Conservation (phyloP, 2,888 invertebrate species). For the Cantharis lateralis region DNA sequence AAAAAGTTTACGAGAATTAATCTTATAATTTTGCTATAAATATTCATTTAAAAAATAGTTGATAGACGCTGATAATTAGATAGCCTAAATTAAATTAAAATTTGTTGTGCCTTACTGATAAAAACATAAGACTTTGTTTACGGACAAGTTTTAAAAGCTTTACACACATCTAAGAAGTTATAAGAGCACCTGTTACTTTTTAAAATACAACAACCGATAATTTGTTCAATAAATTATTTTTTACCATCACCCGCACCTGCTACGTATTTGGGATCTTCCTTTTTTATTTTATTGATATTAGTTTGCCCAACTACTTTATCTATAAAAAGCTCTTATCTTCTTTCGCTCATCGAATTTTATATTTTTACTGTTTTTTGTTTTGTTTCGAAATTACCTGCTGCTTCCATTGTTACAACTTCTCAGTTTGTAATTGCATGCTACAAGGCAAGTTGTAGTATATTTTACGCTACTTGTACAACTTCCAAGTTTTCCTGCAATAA, state of each 20-base stretch:
- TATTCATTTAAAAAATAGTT: conserved; percentile 46
- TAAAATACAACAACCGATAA: conserved; percentile 12
- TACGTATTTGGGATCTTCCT: neutral
- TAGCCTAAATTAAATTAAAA: conserved; percentile 34
- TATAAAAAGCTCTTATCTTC: neutral
- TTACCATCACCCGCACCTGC: conserved; percentile 10
- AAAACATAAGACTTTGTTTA: neutral
- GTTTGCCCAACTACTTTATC: neutral
- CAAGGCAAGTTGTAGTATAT: neutral
- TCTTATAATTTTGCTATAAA: conserved; percentile 37
- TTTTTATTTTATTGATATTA: neutral
- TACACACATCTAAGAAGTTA: conserved; percentile 12
- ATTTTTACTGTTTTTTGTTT: neutral
- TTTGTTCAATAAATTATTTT: conserved; percentile 19
- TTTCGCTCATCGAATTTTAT: neutral
- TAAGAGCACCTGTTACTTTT: conserved; percentile 13
- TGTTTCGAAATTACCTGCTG: neutral
- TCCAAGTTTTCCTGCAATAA: neutral
- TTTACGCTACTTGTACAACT: neutral
- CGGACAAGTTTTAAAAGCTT: conserved; percentile 8
- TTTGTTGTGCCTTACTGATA: neutral
- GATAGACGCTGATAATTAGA: conserved; percentile 48
- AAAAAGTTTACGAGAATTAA: conserved; percentile 19
- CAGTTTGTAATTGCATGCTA: neutral
- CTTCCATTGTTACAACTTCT: neutral